These are phyloP conservation scores for Branchinecta lynchi DNA, from an alignment of 1,140 invertebrate genomes.

Conservation along the genomic window DNA sequence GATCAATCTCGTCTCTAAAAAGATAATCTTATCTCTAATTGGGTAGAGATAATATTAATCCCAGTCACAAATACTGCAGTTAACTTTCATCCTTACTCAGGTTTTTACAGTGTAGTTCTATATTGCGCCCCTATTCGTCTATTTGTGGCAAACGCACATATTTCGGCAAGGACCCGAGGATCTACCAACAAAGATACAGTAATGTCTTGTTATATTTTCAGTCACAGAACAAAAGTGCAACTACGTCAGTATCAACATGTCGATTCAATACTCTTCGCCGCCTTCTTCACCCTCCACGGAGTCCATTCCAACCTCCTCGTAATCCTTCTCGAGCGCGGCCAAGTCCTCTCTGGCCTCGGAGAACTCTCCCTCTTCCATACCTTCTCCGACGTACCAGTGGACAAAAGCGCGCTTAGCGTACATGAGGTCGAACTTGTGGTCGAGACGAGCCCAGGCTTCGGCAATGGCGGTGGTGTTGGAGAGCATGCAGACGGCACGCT, in stretches of 20 bases:
- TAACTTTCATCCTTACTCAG: no score
- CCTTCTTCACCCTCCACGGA: slow-evolving; percentile 33
- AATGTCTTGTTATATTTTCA: no score
- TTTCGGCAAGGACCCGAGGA: no score
- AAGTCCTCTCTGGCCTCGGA: slow-evolving; percentile 70
- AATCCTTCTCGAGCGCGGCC: slow-evolving; percentile 66
- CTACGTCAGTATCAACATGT: background rate
- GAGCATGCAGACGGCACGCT: slow-evolving; percentile 46
- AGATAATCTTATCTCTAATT: no score
- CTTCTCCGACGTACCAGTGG: slow-evolving; percentile 69
- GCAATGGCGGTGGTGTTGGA: slow-evolving; percentile 59
- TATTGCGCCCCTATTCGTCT: no score
- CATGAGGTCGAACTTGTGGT: slow-evolving; percentile 54
- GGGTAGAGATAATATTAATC: no score
- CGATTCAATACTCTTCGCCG: slow-evolving; percentile 25
- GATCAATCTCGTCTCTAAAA: no score
- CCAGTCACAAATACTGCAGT: no score
- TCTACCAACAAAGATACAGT: no score
- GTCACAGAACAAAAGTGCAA: no score
- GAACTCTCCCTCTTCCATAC: slow-evolving; percentile 74
- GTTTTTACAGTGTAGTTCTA: no score
- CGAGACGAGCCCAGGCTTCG: slow-evolving; percentile 54
- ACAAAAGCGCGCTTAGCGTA: slow-evolving; percentile 63
- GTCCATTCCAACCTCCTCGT: slow-evolving; percentile 62
- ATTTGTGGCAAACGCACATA: no score